Evolutionary conservation across 2,113 vertebrate genomes (phyloP).

Genomic region (Esox niger): DNA sequence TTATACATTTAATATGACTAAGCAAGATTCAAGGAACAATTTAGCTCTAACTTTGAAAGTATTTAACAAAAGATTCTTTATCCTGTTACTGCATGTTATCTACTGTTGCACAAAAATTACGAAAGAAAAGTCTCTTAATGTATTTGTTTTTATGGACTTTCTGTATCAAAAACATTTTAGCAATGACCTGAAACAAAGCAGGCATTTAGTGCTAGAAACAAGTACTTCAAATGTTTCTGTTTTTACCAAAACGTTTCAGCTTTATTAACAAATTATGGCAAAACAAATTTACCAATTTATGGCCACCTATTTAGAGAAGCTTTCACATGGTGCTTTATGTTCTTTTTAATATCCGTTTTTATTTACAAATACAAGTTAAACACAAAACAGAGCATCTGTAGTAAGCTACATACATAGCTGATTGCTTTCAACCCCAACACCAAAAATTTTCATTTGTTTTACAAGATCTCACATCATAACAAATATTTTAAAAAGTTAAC

Average conservation of each 20-base stretch:
- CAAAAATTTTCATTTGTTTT: conserved; percentile 89
- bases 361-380: conserved; percentile 99
- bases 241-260: conserved; percentile 88
- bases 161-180: conserved; percentile 86
- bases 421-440: conserved; percentile 84
- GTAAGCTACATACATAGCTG: conserved; percentile 93
- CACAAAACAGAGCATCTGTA: conserved; percentile 91
- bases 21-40: conserved; percentile 86
- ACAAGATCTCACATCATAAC: conserved; percentile 86
- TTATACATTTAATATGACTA: conserved; percentile 89
- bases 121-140: conserved; percentile 70
- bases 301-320: conserved; percentile 95
- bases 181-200: conserved; percentile 87
- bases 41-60: conserved; percentile 89
- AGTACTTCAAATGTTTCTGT: conserved; percentile 84
- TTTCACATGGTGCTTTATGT: conserved; percentile 94
- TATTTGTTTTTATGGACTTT: conserved; percentile 82
- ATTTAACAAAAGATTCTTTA: conserved; percentile 84
- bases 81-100: conserved; percentile 89
- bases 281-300: conserved; percentile 90
- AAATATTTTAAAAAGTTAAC: conserved; percentile 85
- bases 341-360: conserved; percentile 85
- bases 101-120: conserved; percentile 86
- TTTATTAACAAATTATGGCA: conserved; percentile 91
- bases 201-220: conserved; percentile 88